Conservation (phyloP, 1,140 invertebrate species). For the Cherax quadricarinatus region DNA sequence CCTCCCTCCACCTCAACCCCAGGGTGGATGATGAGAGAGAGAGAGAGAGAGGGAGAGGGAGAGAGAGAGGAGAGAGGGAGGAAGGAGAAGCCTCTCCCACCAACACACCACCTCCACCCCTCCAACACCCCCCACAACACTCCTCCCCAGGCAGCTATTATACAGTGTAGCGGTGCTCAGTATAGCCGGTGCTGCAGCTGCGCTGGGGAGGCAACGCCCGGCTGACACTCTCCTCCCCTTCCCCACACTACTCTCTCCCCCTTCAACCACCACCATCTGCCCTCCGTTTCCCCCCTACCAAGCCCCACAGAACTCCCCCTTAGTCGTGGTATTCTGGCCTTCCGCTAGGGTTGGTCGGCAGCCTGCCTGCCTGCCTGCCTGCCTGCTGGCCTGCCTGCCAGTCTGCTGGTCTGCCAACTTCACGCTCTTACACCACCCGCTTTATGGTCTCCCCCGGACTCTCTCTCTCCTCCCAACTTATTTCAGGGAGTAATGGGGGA, state of each 20-base stretch:
- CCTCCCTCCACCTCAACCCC: too few species aligned
- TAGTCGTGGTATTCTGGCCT: too few species aligned
- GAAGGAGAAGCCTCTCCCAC: too few species aligned
- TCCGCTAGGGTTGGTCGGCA: too few species aligned
- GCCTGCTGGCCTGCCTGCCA: too few species aligned
- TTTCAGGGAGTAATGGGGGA: too few species aligned
- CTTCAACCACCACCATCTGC: not conserved
- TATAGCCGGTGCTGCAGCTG: not conserved
- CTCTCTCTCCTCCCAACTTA: too few species aligned
- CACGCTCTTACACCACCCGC: not conserved
- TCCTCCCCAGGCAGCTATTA: not conserved
- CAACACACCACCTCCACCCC: not conserved
- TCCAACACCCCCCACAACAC: not conserved
- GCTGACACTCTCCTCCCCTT: not conserved
- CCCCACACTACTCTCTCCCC: not conserved
- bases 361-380: not conserved
- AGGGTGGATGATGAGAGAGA: too few species aligned
- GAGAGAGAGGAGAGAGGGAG: too few species aligned
- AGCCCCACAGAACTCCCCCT: not conserved
- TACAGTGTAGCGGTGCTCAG: constrained; percentile 9
- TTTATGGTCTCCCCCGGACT: too few species aligned
- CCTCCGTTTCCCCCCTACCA: not conserved
- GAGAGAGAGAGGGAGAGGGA: too few species aligned
- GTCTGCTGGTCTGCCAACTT: not conserved
- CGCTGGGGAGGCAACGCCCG: constrained; percentile 5